Conservation (phyloP, 2,888 invertebrate species). For the Brenthis ino region DNA sequence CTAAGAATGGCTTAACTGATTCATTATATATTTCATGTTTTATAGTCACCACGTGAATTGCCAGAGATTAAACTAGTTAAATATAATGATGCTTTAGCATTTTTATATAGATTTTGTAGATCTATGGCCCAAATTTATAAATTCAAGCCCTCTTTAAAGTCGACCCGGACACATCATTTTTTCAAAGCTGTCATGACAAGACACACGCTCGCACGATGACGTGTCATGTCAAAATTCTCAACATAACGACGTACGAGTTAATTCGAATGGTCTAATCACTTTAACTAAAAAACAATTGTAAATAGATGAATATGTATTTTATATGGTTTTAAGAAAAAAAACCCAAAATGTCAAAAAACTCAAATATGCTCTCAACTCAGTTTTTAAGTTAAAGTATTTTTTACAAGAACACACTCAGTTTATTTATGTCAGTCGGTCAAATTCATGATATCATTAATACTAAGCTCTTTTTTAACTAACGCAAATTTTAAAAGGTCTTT, state of each 20-base stretch:
- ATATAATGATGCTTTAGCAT: not conserved
- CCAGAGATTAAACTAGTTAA: not conserved
- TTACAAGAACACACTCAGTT: too few species aligned
- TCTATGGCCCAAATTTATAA: conserved; percentile 28
- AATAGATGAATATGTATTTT: conserved; percentile 5
- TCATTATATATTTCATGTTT: not conserved
- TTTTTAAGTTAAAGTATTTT: too few species aligned
- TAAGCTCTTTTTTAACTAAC: too few species aligned
- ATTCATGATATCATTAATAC: too few species aligned
- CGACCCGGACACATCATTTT: conserved; percentile 42
- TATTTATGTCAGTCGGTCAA: too few species aligned
- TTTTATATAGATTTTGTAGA: not conserved
- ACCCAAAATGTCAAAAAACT: not conserved
- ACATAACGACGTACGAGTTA: conserved; percentile 74
- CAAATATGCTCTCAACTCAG: too few species aligned
- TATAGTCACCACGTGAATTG: too few species aligned
- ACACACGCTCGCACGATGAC: conserved; percentile 58
- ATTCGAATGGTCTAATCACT: conserved; percentile 53
- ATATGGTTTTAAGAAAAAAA: conserved; percentile 10
- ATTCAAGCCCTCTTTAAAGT: conserved; percentile 40
- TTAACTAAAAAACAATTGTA: conserved; percentile 1
- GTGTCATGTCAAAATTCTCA: conserved; percentile 65
- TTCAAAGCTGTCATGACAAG: conserved; percentile 57
- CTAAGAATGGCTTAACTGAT: not conserved
- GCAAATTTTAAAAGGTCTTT: too few species aligned